Conservation (phyloP, 1,140 invertebrate genomes). For the Atopsyche davidsoni region DNA sequence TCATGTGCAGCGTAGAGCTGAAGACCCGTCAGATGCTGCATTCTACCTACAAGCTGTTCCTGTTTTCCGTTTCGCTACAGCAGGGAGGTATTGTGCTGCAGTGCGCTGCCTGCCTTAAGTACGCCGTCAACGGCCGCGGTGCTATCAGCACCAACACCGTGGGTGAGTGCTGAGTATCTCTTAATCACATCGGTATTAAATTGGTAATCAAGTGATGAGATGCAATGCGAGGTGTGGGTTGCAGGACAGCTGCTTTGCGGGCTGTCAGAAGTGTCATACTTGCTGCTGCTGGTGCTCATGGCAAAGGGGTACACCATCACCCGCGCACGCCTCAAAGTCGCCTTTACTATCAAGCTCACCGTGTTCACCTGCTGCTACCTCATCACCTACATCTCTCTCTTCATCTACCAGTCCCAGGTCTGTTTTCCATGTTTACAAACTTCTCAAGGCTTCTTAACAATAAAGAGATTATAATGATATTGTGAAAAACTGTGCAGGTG, state of each 20-base stretch:
- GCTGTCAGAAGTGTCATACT: slow-evolving; percentile 64
- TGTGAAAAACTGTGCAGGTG: slow-evolving; percentile 46
- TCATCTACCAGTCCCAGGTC: slow-evolving; percentile 72
- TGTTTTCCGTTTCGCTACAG: slow-evolving; percentile 62
- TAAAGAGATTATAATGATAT: slow-evolving; percentile 4
- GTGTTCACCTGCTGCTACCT: slow-evolving; percentile 75
- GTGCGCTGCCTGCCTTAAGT: slow-evolving; percentile 61
- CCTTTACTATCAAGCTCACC: slow-evolving; percentile 66
- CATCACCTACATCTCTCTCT: slow-evolving; percentile 63
- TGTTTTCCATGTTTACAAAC: too few relatives aligned
- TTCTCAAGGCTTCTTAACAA: too few relatives aligned
- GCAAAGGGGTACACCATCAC: slow-evolving; percentile 90
- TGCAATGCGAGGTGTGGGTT: too few relatives aligned
- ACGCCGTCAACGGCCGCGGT: slow-evolving; percentile 63
- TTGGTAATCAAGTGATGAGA: too few relatives aligned
- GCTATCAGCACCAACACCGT: slow-evolving; percentile 50
- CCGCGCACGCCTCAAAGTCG: slow-evolving; percentile 63
- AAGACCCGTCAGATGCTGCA: slow-evolving; percentile 73
- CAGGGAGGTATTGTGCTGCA: slow-evolving; percentile 60
- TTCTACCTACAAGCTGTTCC: slow-evolving; percentile 81
- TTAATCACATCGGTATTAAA: too few relatives aligned
- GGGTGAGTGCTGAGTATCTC: too few relatives aligned
- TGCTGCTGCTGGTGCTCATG: slow-evolving; percentile 73
- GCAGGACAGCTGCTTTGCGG: slow-evolving; percentile 67
- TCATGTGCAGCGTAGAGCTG: slow-evolving; percentile 64